Conservation (phyloP, 2,113 vertebrate species). For the Anguilla rostrata region DNA sequence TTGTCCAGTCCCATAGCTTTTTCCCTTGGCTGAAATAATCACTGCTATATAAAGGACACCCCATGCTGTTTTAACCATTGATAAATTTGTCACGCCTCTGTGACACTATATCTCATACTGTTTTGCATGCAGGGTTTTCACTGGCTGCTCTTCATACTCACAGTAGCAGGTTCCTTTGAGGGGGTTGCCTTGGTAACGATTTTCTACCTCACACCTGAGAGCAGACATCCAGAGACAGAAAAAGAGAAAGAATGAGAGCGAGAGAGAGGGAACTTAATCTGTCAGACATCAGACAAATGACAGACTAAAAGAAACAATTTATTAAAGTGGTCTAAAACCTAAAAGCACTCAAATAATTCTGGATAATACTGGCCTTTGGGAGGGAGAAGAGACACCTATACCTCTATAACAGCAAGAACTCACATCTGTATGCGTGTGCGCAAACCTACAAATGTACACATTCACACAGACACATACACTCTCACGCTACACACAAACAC, state of each 20-base stretch:
- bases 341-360: slow-evolving; percentile 85
- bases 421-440: too few relatives aligned
- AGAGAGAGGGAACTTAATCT: neutral
- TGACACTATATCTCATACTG: slow-evolving; percentile 22
- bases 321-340: too few relatives aligned
- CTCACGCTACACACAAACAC: neutral
- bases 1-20: too few relatives aligned
- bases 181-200: slow-evolving; percentile 97
- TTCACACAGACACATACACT: too few relatives aligned
- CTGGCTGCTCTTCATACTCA: slow-evolving; percentile 69
- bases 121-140: neutral
- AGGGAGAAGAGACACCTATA: neutral
- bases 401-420: neutral
- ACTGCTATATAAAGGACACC: neutral
- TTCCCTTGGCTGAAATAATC: neutral
- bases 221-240: slow-evolving; percentile 31
- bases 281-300: too few relatives aligned
- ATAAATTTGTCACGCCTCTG: neutral
- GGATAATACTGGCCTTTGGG: slow-evolving; percentile 29
- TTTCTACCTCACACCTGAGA: slow-evolving; percentile 93
- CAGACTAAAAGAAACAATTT: too few relatives aligned
- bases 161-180: slow-evolving; percentile 98
- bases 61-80: neutral
- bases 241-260: neutral
- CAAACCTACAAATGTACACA: neutral